These are phyloP conservation scores for Chelonus formosanus DNA, from an alignment of 2,888 invertebrate species.

Conservation along the genomic window DNA sequence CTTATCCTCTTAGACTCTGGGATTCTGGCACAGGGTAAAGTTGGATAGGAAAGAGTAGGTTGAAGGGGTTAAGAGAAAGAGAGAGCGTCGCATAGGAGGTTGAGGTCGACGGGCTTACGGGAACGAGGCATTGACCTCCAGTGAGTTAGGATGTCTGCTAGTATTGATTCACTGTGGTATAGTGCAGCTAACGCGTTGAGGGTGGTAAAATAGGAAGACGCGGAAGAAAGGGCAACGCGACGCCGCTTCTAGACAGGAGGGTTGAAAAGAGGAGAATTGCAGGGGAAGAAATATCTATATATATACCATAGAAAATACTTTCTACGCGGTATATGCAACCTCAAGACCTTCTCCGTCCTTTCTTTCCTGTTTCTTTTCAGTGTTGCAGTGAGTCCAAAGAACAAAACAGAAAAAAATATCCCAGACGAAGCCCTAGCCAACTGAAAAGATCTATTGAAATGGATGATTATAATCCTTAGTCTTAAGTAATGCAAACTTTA, in stretches of 20 bases:
- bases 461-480: conserved; percentile 5
- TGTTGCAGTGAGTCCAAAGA: conserved; percentile 39
- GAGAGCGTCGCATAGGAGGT: conserved; percentile 55
- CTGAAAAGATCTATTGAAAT: conserved; percentile 52
- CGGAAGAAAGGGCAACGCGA: conserved; percentile 36
- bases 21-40: conserved; percentile 19
- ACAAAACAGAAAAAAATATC: conserved; percentile 48
- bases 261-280: conserved; percentile 28
- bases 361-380: no score
- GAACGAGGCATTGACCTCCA: conserved; percentile 72
- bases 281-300: no score
- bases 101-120: conserved; percentile 68
- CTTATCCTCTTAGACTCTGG: conserved; percentile 7
- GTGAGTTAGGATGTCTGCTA: conserved; percentile 68
- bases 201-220: conserved; percentile 45
- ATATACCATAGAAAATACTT: no score
- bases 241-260: conserved; percentile 20
- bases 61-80: conserved; percentile 25
- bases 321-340: no score
- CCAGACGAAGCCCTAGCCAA: conserved; percentile 54
- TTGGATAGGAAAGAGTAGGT: conserved; percentile 33
- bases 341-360: no score
- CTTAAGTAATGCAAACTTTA: neutral
- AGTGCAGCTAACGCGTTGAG: conserved; percentile 65
- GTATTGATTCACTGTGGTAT: conserved; percentile 65